Conservation (phyloP, 2,888 invertebrate genomes). For the Campaea margaritaria region DNA sequence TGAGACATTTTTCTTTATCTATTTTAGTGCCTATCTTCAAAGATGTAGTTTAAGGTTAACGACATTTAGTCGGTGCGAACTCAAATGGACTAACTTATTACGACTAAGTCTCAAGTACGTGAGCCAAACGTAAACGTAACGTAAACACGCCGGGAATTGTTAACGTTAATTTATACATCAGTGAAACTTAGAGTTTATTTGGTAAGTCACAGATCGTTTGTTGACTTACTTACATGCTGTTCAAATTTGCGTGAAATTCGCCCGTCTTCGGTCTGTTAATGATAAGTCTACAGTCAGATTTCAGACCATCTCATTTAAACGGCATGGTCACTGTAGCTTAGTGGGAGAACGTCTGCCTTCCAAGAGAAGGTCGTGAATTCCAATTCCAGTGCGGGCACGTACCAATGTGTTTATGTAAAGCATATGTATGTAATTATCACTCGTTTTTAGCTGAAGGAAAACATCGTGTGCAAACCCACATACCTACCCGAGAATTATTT, state of each 20-base stretch:
- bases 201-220: constrained; percentile 26
- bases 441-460: no score
- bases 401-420: no score
- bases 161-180: constrained; percentile 30
- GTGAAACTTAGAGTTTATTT: constrained; percentile 31
- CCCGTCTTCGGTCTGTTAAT: background rate
- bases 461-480: no score
- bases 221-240: constrained; percentile 21
- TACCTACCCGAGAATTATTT: no score
- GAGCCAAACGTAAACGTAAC: constrained; percentile 25
- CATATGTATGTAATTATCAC: no score
- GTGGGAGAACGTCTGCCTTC: no score
- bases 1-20: no score
- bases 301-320: no score
- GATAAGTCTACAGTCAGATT: background rate
- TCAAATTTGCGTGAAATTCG: constrained; percentile 18
- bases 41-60: background rate
- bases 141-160: constrained; percentile 18
- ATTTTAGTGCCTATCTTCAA: no score
- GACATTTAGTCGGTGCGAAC: constrained; percentile 1
- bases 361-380: no score
- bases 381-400: no score
- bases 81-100: constrained; percentile 11
- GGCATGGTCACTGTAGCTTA: no score
- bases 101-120: constrained; percentile 3